A percentile compares a stretch with the other conserved stretches of the same genome.
phyloP scores from a whole-genome alignment of 1,140 invertebrate genomes.

The Capitella teleta region DNA sequence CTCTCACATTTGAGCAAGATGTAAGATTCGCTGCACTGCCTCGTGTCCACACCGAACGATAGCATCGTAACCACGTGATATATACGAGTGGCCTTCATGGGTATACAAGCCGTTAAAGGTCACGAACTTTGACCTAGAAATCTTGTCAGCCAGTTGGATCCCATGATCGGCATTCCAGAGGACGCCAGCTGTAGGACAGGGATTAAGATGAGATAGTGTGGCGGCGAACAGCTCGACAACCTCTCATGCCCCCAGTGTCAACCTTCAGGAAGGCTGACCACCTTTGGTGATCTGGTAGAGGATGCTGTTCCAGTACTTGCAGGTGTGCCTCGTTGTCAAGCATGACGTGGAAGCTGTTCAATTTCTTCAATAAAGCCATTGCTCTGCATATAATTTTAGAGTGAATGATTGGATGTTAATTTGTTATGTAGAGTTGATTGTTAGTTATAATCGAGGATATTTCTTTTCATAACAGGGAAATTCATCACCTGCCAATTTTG shows the following conservation, averaged over 20 bases:
- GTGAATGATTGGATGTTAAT: background rate
- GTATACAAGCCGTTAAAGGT: background rate
- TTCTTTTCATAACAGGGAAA: background rate
- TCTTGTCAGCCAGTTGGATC: background rate
- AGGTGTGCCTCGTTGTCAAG: constrained; percentile 24
- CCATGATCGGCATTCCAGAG: background rate
- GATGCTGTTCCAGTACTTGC: constrained; percentile 12
- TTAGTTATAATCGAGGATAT: background rate
- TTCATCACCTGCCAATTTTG: constrained; percentile 22
- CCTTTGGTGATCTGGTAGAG: constrained; percentile 18
- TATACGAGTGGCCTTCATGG: background rate
- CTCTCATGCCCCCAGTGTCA: constrained; percentile 30
- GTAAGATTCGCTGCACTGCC: background rate
- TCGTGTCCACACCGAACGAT: no score
- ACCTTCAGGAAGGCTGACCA: constrained; percentile 35
- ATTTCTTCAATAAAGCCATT: constrained; percentile 6
- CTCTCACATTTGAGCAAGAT: no score
- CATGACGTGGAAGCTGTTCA: constrained; percentile 35
- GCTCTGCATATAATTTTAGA: background rate
- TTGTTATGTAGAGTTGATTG: background rate
- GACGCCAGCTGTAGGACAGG: background rate
- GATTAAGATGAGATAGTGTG: no score
- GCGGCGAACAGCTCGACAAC: no score
- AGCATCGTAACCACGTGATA: no score
- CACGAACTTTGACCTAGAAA: background rate